Evolutionary conservation across 1,140 invertebrate genomes (phyloP), one percentile per base, ranked within the genome.

Genomic region (Melitaea cinxia): DNA sequence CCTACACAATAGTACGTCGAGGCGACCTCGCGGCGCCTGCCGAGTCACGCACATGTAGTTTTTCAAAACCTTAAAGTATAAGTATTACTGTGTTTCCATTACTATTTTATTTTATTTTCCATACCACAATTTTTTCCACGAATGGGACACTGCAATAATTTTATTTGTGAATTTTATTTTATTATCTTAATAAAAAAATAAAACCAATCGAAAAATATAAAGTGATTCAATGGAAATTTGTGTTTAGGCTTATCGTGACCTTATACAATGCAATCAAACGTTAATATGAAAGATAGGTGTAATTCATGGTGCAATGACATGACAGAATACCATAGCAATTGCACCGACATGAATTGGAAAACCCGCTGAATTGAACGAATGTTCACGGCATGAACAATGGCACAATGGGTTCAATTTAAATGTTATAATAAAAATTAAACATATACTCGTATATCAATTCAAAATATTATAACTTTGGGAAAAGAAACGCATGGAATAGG

Each of bases 21-120:
- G 78, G 80, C 87, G 85, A 86, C 87, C 83, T 83, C 77, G 65
- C 73, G 87, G 85, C 87, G 87, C 87, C 87, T 87, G 85, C 69
- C 85, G 82, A 87, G 87, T 89, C 87, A 89, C 87, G 87, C 82
- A 88, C 80, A 82, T 84, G 80, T 80, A 84, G 78, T 86, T 86
- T 74, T 85, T 88, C 81, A 82, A 80, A 59, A 59, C 37, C 56
- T 59, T 59, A 65, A 65, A 65, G 50, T 63, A 45, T 55, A n/a
- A n/a, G n/a, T n/a, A 39, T 63, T 63, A 37, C 39, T 57, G 37
- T 49, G 37, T 64, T 37, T 30, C 42, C 28, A 63, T 28, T 35
- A 47, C 24, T 55, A 63, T 63, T 63, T 50, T 19, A n/a, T 14
- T 63, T 54, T 17, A 15, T 53, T 53, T 50, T 6, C 37, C 23